Evolutionary conservation across 2,113 vertebrate genomes (phyloP), one percentile per base, ranked within the genome.

Genomic region (Campylorhamphus procurvoides): DNA sequence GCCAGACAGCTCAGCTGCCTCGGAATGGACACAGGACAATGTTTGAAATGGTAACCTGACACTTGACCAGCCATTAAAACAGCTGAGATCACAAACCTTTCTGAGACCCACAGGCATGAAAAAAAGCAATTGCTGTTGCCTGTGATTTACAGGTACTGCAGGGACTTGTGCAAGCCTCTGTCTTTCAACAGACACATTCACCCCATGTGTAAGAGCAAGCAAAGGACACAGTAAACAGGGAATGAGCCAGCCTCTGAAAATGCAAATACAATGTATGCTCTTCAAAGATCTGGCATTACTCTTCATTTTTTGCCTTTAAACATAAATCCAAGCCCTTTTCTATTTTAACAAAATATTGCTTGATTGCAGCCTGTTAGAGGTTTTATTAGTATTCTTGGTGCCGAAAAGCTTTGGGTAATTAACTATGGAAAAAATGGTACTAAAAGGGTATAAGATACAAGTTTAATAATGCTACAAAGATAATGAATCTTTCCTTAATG

Each of bases 381-480:
- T 69, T 93, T 95, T 91, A 44, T 93, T 84, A 74, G 53, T 74
- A 58, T 10, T 72, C 75, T 84, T 87, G 42, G 74, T 85, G 77
- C 84, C 3, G 18, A 88, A 93, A 78, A 82, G 50, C 56, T 82
- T 66, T 87, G 66, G 73, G 27, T 92, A 94, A 96, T 94, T 74
- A 84, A 64, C 42, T 91, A 77, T 58, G 1, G 3, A 47, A 84
- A 94, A 84, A 81, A 35, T 80, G 55, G 63, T 93, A 64, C 46
- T 68, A 66, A 28, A 90, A 85, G 52, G 20, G 24, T 72, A 13
- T 39, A 72, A 92, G 85, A 93, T 62, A 27, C 9, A 83, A 94
- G 25, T 93, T 87, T 78, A 95, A 95, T 93, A 96, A 78, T 79
- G n/a, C 24, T 90, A 78, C 47, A 16, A 40, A 69, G 74, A 64